Evolutionary conservation across 2,888 invertebrate genomes (phyloP).

Genomic region (Tenthredo scrophulariae): DNA sequence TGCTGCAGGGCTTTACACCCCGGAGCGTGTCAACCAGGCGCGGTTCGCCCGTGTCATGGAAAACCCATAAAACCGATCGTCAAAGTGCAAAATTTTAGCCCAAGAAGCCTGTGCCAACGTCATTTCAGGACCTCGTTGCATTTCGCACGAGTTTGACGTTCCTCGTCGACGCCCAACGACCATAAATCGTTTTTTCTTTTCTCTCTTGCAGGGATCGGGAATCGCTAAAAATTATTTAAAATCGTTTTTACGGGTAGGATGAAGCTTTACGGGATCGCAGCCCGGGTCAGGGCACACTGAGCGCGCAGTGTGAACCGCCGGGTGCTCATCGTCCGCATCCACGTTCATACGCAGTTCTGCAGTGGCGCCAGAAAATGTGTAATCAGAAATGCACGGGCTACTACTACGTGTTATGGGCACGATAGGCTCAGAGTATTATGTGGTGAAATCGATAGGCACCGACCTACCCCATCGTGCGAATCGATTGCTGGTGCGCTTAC

Average conservation of each 20-base stretch:
- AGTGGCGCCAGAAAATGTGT: neutral
- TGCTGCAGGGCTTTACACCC: neutral
- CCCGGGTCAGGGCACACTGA: neutral
- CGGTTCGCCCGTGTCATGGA: neutral
- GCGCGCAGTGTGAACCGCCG: constrained; percentile 13
- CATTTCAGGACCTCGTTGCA: neutral
- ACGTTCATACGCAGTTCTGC: neutral
- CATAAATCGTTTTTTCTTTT: neutral
- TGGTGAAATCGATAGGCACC: constrained; percentile 31
- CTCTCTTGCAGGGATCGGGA: neutral
- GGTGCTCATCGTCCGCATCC: neutral
- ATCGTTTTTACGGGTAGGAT: neutral
- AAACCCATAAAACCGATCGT: constrained; percentile 14
- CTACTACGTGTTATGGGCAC: neutral
- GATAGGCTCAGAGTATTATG: neutral
- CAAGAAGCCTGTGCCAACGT: neutral
- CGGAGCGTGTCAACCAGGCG: neutral
- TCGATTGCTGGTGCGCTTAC: constrained; percentile 1
- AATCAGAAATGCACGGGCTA: constrained; percentile 22
- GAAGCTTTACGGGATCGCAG: neutral
- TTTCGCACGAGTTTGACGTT: neutral
- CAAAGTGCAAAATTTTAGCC: neutral
- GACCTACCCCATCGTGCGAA: constrained; percentile 36
- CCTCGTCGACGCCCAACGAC: neutral
- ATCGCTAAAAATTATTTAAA: neutral